These are phyloP conservation scores for Montipora cactus DNA, from an alignment of 64 coral and sea anemone species.

Conservation along the genomic window DNA sequence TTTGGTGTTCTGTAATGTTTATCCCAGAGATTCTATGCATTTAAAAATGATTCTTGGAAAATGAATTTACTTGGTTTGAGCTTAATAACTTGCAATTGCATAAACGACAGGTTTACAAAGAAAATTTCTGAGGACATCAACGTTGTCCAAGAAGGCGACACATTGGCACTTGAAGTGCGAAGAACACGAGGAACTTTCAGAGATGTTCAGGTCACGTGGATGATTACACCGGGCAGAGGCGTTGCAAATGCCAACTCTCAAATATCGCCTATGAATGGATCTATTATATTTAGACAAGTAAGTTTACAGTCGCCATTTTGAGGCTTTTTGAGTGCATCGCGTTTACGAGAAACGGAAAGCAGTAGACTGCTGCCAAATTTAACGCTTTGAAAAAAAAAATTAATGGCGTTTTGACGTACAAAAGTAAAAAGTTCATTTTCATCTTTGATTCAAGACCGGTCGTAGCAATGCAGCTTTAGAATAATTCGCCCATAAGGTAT, in stretches of 20 bases:
- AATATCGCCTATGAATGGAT: constrained; percentile 81
- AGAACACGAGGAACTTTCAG: constrained; percentile 69
- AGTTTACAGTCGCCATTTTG: not conserved
- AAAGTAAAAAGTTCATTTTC: too few species aligned
- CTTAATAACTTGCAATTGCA: not conserved
- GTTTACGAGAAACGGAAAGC: too few species aligned
- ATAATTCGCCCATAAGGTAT: too few species aligned
- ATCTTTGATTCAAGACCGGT: too few species aligned
- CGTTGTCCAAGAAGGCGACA: constrained; percentile 79
- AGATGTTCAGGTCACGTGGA: constrained; percentile 81
- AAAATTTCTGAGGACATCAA: constrained; percentile 42
- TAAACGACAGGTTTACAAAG: constrained; percentile 40
- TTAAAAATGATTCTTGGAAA: too few species aligned
- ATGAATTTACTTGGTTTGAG: not conserved
- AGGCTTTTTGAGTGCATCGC: not conserved
- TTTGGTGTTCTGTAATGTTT: too few species aligned
- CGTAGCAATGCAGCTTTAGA: too few species aligned
- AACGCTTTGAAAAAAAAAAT: too few species aligned
- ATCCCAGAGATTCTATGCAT: too few species aligned
- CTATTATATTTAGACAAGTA: constrained; percentile 81
- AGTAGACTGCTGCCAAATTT: too few species aligned
- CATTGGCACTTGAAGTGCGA: constrained; percentile 68
- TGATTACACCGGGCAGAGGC: not conserved
- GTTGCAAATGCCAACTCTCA: constrained; percentile 24
- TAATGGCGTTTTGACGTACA: too few species aligned